Evolutionary conservation across 2,888 invertebrate genomes (phyloP).

Genomic region (Hirudinaria manillensis): DNA sequence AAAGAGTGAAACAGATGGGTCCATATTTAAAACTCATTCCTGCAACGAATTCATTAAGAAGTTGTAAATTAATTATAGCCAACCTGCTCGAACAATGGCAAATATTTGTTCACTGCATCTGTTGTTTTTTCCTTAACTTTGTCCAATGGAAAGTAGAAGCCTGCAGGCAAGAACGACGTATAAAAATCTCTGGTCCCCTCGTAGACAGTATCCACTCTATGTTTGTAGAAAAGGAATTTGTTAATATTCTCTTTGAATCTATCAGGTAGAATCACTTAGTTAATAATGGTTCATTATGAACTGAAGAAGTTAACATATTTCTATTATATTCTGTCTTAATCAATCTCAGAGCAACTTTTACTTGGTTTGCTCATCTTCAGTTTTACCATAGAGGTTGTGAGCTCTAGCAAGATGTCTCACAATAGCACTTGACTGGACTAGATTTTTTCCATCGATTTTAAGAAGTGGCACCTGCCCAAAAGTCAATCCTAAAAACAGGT

Average conservation of each 20-base stretch:
- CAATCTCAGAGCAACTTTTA: background rate
- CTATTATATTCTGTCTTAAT: background rate
- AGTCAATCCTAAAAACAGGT: background rate
- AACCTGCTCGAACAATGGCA: slow-evolving; percentile 26
- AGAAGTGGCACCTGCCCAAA: slow-evolving; percentile 31
- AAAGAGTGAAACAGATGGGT: no score
- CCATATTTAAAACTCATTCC: no score
- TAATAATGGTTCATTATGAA: background rate
- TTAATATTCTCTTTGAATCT: background rate
- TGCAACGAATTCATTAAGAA: no score
- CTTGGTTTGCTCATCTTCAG: slow-evolving; percentile 17
- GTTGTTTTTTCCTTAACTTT: slow-evolving; percentile 13
- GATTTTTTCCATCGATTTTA: slow-evolving; percentile 21
- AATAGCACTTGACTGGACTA: slow-evolving; percentile 28
- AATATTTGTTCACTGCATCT: slow-evolving; percentile 18
- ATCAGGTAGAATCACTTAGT: background rate
- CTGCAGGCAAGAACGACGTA: slow-evolving; percentile 15
- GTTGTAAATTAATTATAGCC: no score
- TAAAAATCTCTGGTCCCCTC: slow-evolving; percentile 31
- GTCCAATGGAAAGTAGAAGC: slow-evolving; percentile 21
- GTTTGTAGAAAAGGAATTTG: background rate
- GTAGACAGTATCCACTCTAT: slow-evolving; percentile 25
- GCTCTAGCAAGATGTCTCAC: slow-evolving; percentile 28
- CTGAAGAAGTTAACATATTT: background rate
- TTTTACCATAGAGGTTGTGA: slow-evolving; percentile 21